Base-by-base conservation (phyloP, 2,113 vertebrate species). In the Morone chrysops region DNA sequence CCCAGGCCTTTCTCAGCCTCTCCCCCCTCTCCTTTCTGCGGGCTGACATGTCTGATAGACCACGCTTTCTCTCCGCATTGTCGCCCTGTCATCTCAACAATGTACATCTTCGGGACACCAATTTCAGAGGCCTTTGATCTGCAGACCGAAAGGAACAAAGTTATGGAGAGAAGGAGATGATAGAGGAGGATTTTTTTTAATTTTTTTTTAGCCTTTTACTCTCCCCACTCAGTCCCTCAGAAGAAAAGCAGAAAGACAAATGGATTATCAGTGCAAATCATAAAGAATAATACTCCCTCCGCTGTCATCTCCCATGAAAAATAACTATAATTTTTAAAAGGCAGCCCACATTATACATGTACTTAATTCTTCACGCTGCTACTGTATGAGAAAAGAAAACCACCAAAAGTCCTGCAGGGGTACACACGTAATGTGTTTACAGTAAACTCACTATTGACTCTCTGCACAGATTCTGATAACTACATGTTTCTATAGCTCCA, bases 111-210 rank as follows among this genome's bases (percentile, higher is more conserved):
- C 62, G 90, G 93, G 94, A 94, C 91, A 95, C 95, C 94, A 95
- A 93, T 95, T 91, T 94, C 92, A 86, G 91, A 82, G 81, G 84
- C 93, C 96, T 98, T 98, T 99, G 97, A 99, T 98, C 96, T 96
- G 94, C 95, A 95, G 95, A 97, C 95, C 96, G 94, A 96, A 96
- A 96, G 96, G 95, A 96, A 96, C 96, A 95, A 96, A 97, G 96
- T 97, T 96, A 94, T 94, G 91, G 87, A 94, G 94, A 96, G 95
- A 93, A 95, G 94, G 75, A 91, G 94, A 93, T 94, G 94, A 95
- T 92, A 93, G 90, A 92, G 92, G 88, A 90, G 94, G 69, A 91
- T 38, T 78, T 53, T 85, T 90, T 91, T 86, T 85, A 6, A 18
- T 63, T 25, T 25, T 25, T 25, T 25, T 25, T 25, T 25, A 6